A percentile compares a stretch with the other conserved stretches of the same genome.
phyloP scores from a whole-genome alignment of 2,797 vertebrate species.

The Mastacembelus armatus region DNA sequence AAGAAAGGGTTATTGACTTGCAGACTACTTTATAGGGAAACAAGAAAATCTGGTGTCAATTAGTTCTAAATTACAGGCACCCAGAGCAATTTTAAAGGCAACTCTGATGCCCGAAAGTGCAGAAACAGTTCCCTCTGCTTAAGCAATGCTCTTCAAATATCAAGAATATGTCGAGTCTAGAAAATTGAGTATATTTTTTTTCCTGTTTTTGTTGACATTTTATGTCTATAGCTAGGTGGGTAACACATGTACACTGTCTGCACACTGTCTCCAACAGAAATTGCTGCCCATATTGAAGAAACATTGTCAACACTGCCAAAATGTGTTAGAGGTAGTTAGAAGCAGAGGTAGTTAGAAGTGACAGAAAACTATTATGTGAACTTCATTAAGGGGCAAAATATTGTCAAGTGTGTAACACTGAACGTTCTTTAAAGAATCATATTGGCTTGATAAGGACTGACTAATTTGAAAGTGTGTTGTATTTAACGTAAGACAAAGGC shows the following conservation, averaged over 20 bases:
- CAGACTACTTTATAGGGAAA: slow-evolving; percentile 8
- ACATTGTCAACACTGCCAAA: slow-evolving; percentile 27
- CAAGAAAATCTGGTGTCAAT: slow-evolving; percentile 1
- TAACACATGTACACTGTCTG: background rate
- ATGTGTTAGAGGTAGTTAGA: slow-evolving; percentile 9
- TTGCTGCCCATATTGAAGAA: slow-evolving; percentile 9
- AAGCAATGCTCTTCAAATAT: slow-evolving; percentile 4
- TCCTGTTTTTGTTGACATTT: background rate
- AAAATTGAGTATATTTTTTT: slow-evolving; percentile 15
- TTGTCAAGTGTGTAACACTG: slow-evolving; percentile 28
- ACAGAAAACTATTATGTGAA: slow-evolving; percentile 32
- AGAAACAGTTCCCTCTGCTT: slow-evolving; percentile 12
- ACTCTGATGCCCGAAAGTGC: background rate
- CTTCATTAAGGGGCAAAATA: slow-evolving; percentile 43
- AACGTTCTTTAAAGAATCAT: slow-evolving; percentile 17
- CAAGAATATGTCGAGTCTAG: background rate
- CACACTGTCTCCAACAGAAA: slow-evolving; percentile 1
- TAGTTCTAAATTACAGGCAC: slow-evolving; percentile 16
- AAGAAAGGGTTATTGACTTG: slow-evolving; percentile 29
- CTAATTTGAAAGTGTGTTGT: slow-evolving; percentile 14
- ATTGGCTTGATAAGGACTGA: background rate
- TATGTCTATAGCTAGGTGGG: background rate
- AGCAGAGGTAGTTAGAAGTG: slow-evolving; percentile 8
- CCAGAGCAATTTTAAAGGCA: slow-evolving; percentile 6
- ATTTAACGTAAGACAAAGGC: slow-evolving; percentile 7